Percentiles rank a stretch among this genome's conserved stretches.
Evolutionary conservation across 2,888 invertebrate genomes (phyloP).

Genomic region (Mythimna pallens): DNA sequence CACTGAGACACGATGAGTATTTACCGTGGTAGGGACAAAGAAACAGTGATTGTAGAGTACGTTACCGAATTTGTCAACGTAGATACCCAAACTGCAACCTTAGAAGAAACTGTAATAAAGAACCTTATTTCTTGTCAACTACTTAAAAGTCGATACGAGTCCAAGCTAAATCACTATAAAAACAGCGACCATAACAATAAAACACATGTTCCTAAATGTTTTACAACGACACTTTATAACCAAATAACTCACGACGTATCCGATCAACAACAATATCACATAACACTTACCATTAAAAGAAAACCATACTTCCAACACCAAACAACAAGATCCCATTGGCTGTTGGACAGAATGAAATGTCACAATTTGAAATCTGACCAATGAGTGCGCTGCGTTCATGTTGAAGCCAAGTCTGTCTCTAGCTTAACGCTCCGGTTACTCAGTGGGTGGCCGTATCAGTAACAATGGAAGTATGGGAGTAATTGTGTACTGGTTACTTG

Average conservation of each 20-base stretch:
- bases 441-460: constrained; percentile 70
- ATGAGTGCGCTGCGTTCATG: not conserved
- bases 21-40: too few relatives aligned
- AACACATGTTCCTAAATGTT: constrained; percentile 51
- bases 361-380: constrained; percentile 8
- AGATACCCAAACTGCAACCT: too few relatives aligned
- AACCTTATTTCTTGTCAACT: not conserved
- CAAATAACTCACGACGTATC: constrained; percentile 45
- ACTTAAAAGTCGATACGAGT: constrained; percentile 12
- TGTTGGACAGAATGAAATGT: not conserved
- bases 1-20: too few relatives aligned
- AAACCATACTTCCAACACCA: constrained; percentile 8
- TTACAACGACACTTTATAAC: constrained; percentile 46
- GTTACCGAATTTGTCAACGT: too few relatives aligned
- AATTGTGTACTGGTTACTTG: constrained; percentile 57
- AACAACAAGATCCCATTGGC: constrained; percentile 8
- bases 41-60: too few relatives aligned
- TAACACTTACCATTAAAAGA: constrained; percentile 44
- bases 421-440: constrained; percentile 43
- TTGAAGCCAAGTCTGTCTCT: constrained; percentile 9
- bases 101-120: not conserved
- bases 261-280: constrained; percentile 58
- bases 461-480: constrained; percentile 68
- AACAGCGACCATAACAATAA: constrained; percentile 43
- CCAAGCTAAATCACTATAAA: constrained; percentile 41